Conservation (phyloP, 2,113 vertebrate genomes). For the Centrocercus urophasianus region DNA sequence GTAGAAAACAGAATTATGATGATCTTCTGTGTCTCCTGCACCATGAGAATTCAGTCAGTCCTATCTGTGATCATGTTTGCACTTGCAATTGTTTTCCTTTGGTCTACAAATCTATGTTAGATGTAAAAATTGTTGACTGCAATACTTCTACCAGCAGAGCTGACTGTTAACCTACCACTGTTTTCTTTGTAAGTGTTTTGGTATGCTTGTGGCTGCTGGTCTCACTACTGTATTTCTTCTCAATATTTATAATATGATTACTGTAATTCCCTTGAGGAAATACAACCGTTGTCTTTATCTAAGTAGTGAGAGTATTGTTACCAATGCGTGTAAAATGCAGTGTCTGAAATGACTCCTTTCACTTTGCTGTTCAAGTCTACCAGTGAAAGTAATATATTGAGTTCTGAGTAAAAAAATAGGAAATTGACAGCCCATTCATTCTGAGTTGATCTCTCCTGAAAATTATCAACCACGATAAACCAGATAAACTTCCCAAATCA, state of each 20-base stretch:
- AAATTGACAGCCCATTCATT: not conserved
- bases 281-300: not conserved
- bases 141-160: not conserved
- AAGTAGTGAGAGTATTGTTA: not conserved
- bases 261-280: not conserved
- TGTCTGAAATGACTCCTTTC: not conserved
- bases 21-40: not conserved
- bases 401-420: not conserved
- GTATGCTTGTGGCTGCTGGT: not conserved
- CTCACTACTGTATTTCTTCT: not conserved
- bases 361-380: not conserved
- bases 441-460: not conserved
- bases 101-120: not conserved
- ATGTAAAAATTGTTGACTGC: not conserved
- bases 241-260: not conserved
- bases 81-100: not conserved
- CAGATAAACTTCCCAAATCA: not conserved
- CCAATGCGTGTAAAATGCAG: not conserved
- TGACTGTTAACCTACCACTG: not conserved
- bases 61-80: fast-evolving
- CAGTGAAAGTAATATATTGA: not conserved
- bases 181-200: not conserved
- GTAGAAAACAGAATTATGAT: not conserved
- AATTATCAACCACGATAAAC: not conserved
- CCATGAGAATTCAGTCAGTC: not conserved